Conservation (phyloP, 2,797 vertebrate species). For the Bufotes viridis region DNA sequence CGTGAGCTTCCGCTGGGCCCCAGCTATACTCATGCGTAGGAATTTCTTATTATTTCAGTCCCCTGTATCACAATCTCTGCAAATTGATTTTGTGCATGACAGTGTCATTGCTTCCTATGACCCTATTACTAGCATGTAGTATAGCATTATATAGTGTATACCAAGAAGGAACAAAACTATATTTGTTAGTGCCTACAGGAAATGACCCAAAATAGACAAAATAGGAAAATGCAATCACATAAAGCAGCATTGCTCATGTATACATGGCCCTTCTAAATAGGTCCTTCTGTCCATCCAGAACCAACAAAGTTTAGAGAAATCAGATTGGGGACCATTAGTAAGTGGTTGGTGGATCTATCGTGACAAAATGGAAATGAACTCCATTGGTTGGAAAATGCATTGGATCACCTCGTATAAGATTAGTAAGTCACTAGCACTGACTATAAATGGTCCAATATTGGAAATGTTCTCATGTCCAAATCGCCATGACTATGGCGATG, state of each 20-base stretch:
- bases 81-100: slow-evolving; percentile 35
- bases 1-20: neutral
- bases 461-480: too few species aligned
- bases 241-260: neutral
- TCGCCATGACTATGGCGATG: too few species aligned
- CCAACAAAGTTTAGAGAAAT: neutral
- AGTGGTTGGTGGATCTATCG: neutral
- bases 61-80: slow-evolving; percentile 17
- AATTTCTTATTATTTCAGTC: neutral
- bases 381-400: neutral
- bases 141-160: neutral
- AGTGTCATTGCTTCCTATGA: slow-evolving; percentile 27
- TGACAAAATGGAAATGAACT: neutral
- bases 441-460: too few species aligned
- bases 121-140: slow-evolving; percentile 19
- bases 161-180: neutral
- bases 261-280: neutral
- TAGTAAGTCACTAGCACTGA: too few species aligned
- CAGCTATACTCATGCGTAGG: slow-evolving; percentile 25
- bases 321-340: neutral
- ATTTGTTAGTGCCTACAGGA: slow-evolving; percentile 6
- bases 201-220: neutral
- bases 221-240: neutral
- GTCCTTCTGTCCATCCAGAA: neutral
- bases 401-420: neutral